Conservation (phyloP, 2,888 invertebrate species). For the Sarcophaga carnaria region DNA sequence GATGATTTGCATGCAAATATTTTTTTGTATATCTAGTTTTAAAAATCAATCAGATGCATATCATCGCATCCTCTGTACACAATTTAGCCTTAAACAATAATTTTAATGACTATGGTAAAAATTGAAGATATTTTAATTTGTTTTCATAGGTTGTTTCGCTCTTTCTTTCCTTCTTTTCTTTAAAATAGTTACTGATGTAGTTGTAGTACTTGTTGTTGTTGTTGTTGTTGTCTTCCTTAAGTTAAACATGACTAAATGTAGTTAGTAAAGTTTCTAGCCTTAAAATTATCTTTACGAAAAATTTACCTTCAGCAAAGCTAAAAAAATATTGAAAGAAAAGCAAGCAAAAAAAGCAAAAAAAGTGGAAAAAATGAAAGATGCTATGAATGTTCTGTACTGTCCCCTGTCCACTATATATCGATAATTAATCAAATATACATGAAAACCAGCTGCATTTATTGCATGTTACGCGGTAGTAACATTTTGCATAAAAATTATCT, state of each 20-base stretch:
- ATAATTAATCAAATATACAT: constrained; percentile 65
- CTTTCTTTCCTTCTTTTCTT: not conserved
- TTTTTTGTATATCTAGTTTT: constrained; percentile 44
- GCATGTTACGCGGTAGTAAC: constrained; percentile 60
- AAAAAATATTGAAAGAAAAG: not conserved
- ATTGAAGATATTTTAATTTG: constrained; percentile 7
- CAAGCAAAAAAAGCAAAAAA: not conserved
- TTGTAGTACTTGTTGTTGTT: constrained; percentile 35
- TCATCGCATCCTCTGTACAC: constrained; percentile 59
- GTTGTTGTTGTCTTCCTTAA: constrained; percentile 22
- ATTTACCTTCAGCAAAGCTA: constrained; percentile 58
- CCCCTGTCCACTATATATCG: constrained; percentile 57
- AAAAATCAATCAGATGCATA: constrained; percentile 65
- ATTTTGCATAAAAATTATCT: constrained; percentile 66
- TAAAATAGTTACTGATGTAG: not conserved
- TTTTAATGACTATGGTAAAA: constrained; percentile 54
- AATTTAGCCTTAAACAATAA: constrained; percentile 66
- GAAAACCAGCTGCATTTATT: constrained; percentile 66
- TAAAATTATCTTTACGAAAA: constrained; percentile 52
- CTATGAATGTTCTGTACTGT: constrained; percentile 36
- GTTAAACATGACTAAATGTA: constrained; percentile 60
- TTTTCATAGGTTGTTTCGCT: not conserved
- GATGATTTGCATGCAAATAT: constrained; percentile 47
- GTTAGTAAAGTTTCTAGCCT: constrained; percentile 53
- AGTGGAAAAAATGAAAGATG: constrained; percentile 28